phyloP scores from a whole-genome alignment of 2,113 vertebrate genomes.

The Mixornis gularis region DNA sequence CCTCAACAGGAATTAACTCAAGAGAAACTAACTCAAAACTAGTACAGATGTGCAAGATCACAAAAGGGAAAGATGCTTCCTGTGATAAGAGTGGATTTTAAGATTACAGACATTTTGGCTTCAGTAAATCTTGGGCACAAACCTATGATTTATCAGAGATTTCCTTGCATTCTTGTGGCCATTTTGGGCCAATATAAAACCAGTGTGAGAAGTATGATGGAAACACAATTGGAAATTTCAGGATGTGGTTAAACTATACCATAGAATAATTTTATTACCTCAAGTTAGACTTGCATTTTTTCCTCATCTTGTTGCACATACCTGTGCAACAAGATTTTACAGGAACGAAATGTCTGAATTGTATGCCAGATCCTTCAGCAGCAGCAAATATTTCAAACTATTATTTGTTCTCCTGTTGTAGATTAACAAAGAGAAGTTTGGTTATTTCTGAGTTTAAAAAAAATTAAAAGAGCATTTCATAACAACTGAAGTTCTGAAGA shows the following conservation, averaged over 20 bases:
- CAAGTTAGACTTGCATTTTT: not conserved
- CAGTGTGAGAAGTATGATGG: not conserved
- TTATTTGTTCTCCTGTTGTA: not conserved
- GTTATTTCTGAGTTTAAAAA: not conserved
- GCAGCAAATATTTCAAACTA: not conserved
- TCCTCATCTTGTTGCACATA: not conserved
- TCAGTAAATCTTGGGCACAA: not conserved
- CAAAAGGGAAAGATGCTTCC: not conserved
- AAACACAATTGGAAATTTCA: not conserved
- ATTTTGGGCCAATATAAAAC: not conserved
- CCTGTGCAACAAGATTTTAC: not conserved
- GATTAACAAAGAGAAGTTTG: not conserved
- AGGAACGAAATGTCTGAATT: not conserved
- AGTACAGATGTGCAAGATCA: not conserved
- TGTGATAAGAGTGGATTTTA: not conserved
- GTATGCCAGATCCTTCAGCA: not conserved
- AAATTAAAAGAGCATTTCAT: not conserved
- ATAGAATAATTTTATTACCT: not conserved
- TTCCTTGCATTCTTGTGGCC: not conserved
- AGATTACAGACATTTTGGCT: not conserved
- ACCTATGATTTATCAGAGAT: not conserved
- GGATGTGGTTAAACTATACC: not conserved
- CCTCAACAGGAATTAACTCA: not conserved
- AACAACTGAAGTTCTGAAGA: not conserved
- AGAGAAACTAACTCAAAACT: not conserved